These are phyloP conservation scores for Microplitis mediator DNA, from an alignment of 1,140 invertebrate genomes.

Conservation along the genomic window DNA sequence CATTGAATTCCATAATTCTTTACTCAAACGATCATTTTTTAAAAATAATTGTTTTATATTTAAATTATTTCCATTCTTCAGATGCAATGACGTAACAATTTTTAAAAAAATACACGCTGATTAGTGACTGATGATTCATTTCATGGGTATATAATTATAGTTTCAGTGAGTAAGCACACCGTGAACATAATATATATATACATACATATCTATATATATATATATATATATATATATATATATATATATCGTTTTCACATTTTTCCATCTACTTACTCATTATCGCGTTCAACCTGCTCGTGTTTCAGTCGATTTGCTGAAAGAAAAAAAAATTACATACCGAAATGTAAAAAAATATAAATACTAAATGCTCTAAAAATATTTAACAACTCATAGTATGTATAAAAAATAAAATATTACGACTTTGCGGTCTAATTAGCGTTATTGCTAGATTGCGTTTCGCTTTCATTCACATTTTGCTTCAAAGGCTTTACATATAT, in stretches of 20 bases:
- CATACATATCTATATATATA: neutral
- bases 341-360: neutral
- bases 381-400: too few species aligned
- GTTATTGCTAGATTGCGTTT: slow-evolving; percentile 14
- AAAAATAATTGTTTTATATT: too few species aligned
- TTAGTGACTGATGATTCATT: neutral
- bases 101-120: neutral
- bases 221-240: too few species aligned
- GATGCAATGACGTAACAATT: neutral
- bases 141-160: neutral
- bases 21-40: too few species aligned
- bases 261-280: neutral
- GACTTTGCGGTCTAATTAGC: slow-evolving; percentile 22
- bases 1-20: too few species aligned
- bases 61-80: neutral
- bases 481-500: neutral
- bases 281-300: neutral
- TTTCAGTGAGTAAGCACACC: slow-evolving; percentile 4
- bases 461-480: neutral
- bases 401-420: neutral
- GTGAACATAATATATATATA: neutral
- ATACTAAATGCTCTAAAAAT: too few species aligned
- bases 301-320: too few species aligned
- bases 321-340: too few species aligned
- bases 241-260: neutral